phyloP scores from a whole-genome alignment of 2,797 vertebrate genomes.

The Champsocephalus gunnari region DNA sequence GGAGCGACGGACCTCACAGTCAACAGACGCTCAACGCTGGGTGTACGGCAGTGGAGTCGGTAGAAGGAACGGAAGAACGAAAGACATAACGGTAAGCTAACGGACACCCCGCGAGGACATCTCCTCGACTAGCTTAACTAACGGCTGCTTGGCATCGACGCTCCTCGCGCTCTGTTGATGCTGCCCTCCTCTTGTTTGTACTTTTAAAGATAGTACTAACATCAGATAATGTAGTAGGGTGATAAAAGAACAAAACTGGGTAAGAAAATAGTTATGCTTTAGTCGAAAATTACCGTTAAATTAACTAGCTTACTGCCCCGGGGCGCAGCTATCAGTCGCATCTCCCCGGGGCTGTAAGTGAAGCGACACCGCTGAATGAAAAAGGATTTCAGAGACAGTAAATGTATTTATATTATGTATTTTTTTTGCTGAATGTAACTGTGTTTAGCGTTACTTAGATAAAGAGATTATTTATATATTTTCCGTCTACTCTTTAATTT shows the following conservation, averaged over 20 bases:
- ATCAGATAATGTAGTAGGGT: background rate
- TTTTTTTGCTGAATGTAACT: background rate
- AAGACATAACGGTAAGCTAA: constrained; percentile 70
- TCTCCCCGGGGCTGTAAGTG: background rate
- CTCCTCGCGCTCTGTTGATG: background rate
- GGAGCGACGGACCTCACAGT: constrained; percentile 67
- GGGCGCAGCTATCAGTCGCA: constrained; percentile 26
- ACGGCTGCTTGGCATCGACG: constrained; percentile 28
- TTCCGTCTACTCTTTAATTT: background rate
- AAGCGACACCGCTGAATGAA: constrained; percentile 38
- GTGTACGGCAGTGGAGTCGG: constrained; percentile 40
- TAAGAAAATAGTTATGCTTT: background rate
- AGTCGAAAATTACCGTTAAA: constrained; percentile 14
- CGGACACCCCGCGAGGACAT: constrained; percentile 13
- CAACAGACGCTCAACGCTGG: constrained; percentile 30
- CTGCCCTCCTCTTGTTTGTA: background rate
- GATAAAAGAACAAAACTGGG: background rate
- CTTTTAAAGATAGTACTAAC: background rate
- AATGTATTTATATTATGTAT: background rate
- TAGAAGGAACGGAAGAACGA: constrained; percentile 46
- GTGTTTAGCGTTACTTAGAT: background rate
- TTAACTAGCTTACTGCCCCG: constrained; percentile 45
- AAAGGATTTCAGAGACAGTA: background rate
- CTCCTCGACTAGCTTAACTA: constrained; percentile 21
- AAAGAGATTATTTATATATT: background rate